A percentile compares a stretch with the other conserved stretches of the same genome.
Conservation (phyloP, 2,113 vertebrate genomes). For the Dasyurus viverrinus region DNA sequence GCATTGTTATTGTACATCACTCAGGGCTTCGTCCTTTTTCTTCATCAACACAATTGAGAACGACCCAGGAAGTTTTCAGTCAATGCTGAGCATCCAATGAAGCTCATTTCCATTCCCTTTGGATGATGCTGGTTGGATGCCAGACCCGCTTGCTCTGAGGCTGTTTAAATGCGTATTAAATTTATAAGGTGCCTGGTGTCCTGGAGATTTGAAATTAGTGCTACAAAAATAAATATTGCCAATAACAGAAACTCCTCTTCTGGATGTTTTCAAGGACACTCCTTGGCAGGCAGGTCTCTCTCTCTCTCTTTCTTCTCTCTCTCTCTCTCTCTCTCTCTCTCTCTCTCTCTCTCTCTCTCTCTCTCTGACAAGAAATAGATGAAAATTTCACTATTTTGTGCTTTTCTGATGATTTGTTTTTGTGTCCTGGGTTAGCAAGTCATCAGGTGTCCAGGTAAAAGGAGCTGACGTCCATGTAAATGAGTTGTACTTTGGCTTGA, state of each 20-base stretch:
- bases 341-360: background rate
- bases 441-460: constrained; percentile 84
- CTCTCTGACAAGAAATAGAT: constrained; percentile 75
- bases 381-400: constrained; percentile 71
- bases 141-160: constrained; percentile 14
- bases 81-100: constrained; percentile 56
- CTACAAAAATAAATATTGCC: constrained; percentile 50
- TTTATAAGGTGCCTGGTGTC: constrained; percentile 21
- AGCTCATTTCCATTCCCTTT: constrained; percentile 58
- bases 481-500: constrained; percentile 63
- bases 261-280: constrained; percentile 72
- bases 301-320: background rate
- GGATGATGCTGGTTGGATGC: background rate
- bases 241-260: constrained; percentile 49
- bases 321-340: background rate
- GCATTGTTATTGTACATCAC: background rate
- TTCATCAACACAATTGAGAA: constrained; percentile 54
- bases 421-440: constrained; percentile 76
- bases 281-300: constrained; percentile 61
- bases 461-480: constrained; percentile 78
- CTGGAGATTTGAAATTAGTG: constrained; percentile 34
- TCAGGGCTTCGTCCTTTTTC: background rate
- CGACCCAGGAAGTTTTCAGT: constrained; percentile 66
- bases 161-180: constrained; percentile 21
- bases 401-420: constrained; percentile 72